Evolutionary conservation across 2,888 invertebrate species (phyloP).

Genomic region (Dascillus cervinus): DNA sequence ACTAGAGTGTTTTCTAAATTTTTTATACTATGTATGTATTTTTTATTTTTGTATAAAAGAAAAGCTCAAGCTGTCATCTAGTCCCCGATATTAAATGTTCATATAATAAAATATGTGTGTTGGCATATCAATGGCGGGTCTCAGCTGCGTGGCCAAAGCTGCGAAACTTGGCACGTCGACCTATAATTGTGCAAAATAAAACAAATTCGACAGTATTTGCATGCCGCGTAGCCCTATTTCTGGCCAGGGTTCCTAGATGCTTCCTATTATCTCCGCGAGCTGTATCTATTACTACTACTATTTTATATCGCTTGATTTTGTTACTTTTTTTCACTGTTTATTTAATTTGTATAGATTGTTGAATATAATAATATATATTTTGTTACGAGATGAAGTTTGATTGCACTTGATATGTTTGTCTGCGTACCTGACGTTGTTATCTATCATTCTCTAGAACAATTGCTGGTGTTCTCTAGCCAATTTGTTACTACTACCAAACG

Average conservation of each 20-base stretch:
- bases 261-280: slow-evolving; percentile 32
- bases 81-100: slow-evolving; percentile 33
- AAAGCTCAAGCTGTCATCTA: slow-evolving; percentile 44
- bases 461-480: slow-evolving; percentile 17
- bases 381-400: slow-evolving; percentile 39
- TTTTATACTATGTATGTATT: slow-evolving; percentile 44
- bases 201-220: slow-evolving; percentile 36
- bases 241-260: slow-evolving; percentile 37
- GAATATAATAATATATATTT: slow-evolving; percentile 53
- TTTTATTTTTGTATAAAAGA: slow-evolving; percentile 44
- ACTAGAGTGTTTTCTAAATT: slow-evolving; percentile 41
- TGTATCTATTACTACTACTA: no score
- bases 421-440: slow-evolving; percentile 19
- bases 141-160: slow-evolving; percentile 16
- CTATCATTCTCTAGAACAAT: slow-evolving; percentile 16
- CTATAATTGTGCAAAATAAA: no score
- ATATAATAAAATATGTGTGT: slow-evolving; percentile 21
- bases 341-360: slow-evolving; percentile 42
- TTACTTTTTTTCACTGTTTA: slow-evolving; percentile 39
- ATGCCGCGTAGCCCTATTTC: slow-evolving; percentile 19
- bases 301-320: slow-evolving; percentile 31
- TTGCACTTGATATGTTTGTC: slow-evolving; percentile 29
- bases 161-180: slow-evolving; percentile 10
- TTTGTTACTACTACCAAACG: no score
- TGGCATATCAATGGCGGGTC: slow-evolving; percentile 41